Conservation (phyloP, 1,140 invertebrate species). For the Drosophila kohkoa region DNA sequence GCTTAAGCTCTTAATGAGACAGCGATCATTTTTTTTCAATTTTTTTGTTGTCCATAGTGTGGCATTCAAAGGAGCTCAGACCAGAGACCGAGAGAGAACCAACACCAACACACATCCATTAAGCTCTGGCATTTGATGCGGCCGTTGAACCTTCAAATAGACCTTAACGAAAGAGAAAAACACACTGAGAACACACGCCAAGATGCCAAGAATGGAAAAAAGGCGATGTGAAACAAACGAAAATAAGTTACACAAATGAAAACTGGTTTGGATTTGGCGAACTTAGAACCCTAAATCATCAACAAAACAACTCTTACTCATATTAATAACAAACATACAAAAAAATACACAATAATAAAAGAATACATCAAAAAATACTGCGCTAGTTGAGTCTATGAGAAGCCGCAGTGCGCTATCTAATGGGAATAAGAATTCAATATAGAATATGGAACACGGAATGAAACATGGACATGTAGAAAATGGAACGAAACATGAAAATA, state of each 20-base stretch:
- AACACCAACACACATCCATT: constrained; percentile 53
- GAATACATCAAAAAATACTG: constrained; percentile 39
- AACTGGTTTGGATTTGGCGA: constrained; percentile 79
- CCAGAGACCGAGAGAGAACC: constrained; percentile 13
- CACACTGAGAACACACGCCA: constrained; percentile 46
- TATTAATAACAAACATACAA: constrained; percentile 70
- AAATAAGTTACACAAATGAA: constrained; percentile 79
- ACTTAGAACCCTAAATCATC: constrained; percentile 75
- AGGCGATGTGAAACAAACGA: constrained; percentile 71
- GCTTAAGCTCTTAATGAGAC: constrained; percentile 74
- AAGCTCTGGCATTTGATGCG: constrained; percentile 60
- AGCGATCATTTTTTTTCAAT: constrained; percentile 19
- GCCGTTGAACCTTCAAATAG: constrained; percentile 77
- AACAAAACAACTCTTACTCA: constrained; percentile 71
- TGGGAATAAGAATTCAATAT: too few relatives aligned
- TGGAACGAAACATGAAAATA: background rate
- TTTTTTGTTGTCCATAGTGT: background rate
- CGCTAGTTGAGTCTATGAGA: constrained; percentile 32
- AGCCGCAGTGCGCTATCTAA: constrained; percentile 30
- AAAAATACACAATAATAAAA: constrained; percentile 30
- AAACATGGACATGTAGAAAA: background rate
- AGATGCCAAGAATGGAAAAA: constrained; percentile 2
- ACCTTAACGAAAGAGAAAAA: constrained; percentile 70
- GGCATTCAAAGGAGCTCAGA: constrained; percentile 62
- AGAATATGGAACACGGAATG: background rate